Percentiles rank a stretch among this genome's conserved stretches.
Evolutionary conservation across 1,140 invertebrate species (phyloP).

Genomic region (Ylistrum balloti): DNA sequence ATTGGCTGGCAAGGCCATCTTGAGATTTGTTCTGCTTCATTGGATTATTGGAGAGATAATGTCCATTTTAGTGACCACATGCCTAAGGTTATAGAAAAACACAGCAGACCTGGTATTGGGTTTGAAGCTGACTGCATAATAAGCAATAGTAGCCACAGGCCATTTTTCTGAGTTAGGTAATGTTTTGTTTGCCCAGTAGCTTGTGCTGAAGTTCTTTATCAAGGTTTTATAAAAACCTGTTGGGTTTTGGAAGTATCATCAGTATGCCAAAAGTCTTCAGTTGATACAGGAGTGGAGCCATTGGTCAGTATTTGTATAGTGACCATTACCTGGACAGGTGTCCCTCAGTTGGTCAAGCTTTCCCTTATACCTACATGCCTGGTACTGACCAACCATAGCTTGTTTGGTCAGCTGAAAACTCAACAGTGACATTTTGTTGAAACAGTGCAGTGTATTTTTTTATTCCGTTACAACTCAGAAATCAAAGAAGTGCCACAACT

Average conservation of each 20-base stretch:
- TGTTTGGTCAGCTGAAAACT: slow-evolving; percentile 18
- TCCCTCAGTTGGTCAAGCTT: neutral
- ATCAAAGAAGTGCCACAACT: neutral
- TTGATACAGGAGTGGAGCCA: neutral
- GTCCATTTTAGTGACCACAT: neutral
- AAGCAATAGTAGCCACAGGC: slow-evolving; percentile 26
- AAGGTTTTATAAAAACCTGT: neutral
- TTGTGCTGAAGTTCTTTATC: neutral
- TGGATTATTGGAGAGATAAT: neutral
- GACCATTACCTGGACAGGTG: neutral
- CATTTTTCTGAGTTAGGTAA: slow-evolving; percentile 18
- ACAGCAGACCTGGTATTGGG: neutral
- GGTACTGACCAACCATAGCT: neutral
- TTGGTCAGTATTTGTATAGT: neutral
- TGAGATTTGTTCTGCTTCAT: neutral
- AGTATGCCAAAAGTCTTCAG: slow-evolving; percentile 6
- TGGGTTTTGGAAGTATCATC: neutral
- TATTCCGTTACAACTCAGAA: neutral
- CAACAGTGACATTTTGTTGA: slow-evolving; percentile 4
- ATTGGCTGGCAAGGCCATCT: neutral
- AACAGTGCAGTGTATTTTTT: neutral
- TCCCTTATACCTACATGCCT: too few relatives aligned
- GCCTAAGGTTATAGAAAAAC: slow-evolving; percentile 19
- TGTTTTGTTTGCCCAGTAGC: slow-evolving; percentile 16
- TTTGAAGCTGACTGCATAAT: neutral